Evolutionary conservation across 2,888 invertebrate species (phyloP), one percentile per base, ranked within the genome.

Genomic region (Morpho deidamia): DNA sequence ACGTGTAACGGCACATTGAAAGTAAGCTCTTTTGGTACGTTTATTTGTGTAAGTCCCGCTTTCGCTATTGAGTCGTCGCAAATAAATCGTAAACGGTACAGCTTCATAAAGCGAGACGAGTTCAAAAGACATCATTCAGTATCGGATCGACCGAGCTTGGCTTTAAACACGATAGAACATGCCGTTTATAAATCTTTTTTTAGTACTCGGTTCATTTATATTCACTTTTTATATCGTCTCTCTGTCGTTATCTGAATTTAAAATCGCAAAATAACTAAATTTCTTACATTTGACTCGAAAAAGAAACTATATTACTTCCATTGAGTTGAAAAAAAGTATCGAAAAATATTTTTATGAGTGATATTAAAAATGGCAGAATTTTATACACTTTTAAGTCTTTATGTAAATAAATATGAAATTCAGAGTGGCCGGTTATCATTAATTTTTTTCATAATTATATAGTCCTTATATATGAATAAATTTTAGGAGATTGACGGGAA

Each of bases 61-160:
- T 40, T 41, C 48, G 47, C 50, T 48, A 59, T 59, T 56, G 51
- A 56, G 48, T 55, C 58, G 56, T 51, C 51, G 64, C 69, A 74
- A 75, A 78, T 76, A 76, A 71, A 73, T 72, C 70, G 71, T 75
- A 76, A 74, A 77, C 64, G 66, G 67, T 72, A 72, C 64, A 70
- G 67, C 61, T 61, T 64, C 66, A 76, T 72, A 78, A 68, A 71
- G 68, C 62, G 66, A 58, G 68, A 62, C 71, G 65, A 65, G 67
- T 63, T 72, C 68, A 71, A 76, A 78, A 74, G 74, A 78, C 71
- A 75, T 78, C 74, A 75, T 79, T 72, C 77, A 73, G 70, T 67
- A 76, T 74, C 67, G 68, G 59, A 57, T 59, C 59, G 53, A 55
- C 54, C 50, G 49, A 58, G 56, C 49, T 62, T 61, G 60, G 59